These are phyloP conservation scores for Laodelphax striatellus DNA, from an alignment of 1,140 invertebrate species.

Conservation along the genomic window DNA sequence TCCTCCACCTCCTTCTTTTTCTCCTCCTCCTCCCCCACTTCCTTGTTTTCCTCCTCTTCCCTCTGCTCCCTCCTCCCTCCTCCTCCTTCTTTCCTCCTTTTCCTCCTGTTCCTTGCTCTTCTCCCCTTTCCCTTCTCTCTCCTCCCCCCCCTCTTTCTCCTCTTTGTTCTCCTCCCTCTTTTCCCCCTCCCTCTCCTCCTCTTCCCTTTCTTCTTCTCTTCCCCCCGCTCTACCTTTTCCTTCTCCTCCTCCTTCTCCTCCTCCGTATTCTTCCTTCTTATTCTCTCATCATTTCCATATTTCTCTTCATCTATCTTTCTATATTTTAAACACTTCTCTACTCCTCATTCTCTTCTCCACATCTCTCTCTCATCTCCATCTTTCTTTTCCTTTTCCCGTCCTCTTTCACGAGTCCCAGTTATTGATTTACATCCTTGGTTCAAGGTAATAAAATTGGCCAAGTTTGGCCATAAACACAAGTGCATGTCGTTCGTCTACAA, in stretches of 20 bases:
- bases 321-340: too few relatives aligned
- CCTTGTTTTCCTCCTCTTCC: too few relatives aligned
- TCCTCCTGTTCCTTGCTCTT: background rate
- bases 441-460: too few relatives aligned
- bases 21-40: too few relatives aligned
- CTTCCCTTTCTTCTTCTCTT: background rate
- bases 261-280: background rate
- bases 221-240: background rate
- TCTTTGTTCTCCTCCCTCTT: background rate
- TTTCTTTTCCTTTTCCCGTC: background rate
- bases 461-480: too few relatives aligned
- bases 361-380: background rate
- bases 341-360: background rate
- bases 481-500: too few relatives aligned
- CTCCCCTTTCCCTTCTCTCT: background rate
- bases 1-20: too few relatives aligned
- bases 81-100: background rate
- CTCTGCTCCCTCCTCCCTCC: too few relatives aligned
- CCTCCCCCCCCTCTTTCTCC: background rate
- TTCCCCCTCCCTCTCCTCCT: background rate
- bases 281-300: too few relatives aligned
- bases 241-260: background rate
- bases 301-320: too few relatives aligned
- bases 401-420: background rate
- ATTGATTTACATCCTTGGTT: background rate